A percentile compares a stretch with the other conserved stretches of the same genome.
phyloP scores from a whole-genome alignment of 2,113 vertebrate species.

The Symphodus melops region DNA sequence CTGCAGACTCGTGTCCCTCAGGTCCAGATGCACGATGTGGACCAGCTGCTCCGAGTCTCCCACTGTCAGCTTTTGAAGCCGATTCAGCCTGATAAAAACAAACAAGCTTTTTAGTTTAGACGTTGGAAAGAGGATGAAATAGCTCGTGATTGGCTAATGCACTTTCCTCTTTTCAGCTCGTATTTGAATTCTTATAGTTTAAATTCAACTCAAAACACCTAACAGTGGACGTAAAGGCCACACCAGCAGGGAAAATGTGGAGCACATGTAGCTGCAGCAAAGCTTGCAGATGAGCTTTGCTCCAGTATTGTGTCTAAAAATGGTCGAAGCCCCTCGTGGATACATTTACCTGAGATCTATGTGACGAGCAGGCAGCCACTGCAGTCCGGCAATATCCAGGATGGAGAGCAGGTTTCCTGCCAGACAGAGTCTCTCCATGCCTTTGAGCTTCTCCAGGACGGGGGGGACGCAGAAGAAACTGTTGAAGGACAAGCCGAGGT shows the following conservation, averaged over 20 bases:
- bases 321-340: neutral
- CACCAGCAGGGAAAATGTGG: slow-evolving; percentile 1
- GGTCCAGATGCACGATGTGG: slow-evolving; percentile 91
- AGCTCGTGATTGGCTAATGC: neutral
- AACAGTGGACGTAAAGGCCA: too few species aligned
- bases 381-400: slow-evolving; percentile 84
- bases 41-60: slow-evolving; percentile 87
- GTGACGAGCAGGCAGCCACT: slow-evolving; percentile 90
- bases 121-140: neutral
- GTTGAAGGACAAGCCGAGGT: slow-evolving; percentile 96
- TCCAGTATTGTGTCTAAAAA: slow-evolving; percentile 7
- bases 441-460: slow-evolving; percentile 88
- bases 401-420: slow-evolving; percentile 88
- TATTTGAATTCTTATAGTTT: too few species aligned
- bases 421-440: slow-evolving; percentile 94
- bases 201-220: neutral
- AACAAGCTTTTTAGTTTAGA: neutral
- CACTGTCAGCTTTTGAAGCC: slow-evolving; percentile 80
- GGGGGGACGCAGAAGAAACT: slow-evolving; percentile 88
- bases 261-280: neutral
- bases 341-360: slow-evolving; percentile 90
- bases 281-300: slow-evolving; percentile 6
- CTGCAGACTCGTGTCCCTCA: slow-evolving; percentile 90
- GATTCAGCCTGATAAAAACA: slow-evolving; percentile 85
- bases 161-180: neutral